Evolutionary conservation across 1,140 invertebrate genomes (phyloP), one percentile per base, ranked within the genome.

Genomic region (Magallana ariakensis): DNA sequence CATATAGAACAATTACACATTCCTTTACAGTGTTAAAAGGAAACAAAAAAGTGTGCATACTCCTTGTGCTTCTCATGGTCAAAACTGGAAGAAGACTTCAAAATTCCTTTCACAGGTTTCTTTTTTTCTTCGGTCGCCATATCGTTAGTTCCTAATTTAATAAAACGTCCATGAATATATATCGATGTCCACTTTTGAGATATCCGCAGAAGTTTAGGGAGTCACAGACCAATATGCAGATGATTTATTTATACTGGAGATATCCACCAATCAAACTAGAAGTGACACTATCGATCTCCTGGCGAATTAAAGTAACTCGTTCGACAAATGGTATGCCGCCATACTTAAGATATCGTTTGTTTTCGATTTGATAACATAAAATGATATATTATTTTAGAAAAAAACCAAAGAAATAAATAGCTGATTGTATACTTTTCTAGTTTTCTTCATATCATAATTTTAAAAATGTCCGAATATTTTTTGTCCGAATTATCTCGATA

Each of bases 11-110:
- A 46, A 46, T 46, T 46, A 60, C 15, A 60, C 58, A 60, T 15
- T 60, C 58, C 58, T 16, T 13, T 16, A 6, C 58, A 60, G 58
- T 13, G 33, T 46, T 46, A 46, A 46, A 60, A n/a, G n/a, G 15
- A 60, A 75, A 75, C 13, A 75, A 19, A 26, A 46, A 75, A 75
- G 15, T 26, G 33, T 26, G 22, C 66, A 75, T 75, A 75, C 66
- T 75, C 66, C 66, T 75, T 75, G 22, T 75, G 66, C 15, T 75
- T 75, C 33, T 75, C 66, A 75, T 75, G 66, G 66, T 98, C 97
- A 93, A 97, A 97, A 95, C 98, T 98, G 87, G 97, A 97, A 0
- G 97, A 98, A 87, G 97, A 97, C 95, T 98, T 99, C 85, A 99
- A 95, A 93, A 99, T 99, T 90, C 98, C 97, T 95, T 86, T 96